Base-by-base conservation (phyloP, 1,140 invertebrate genomes). In the Andrena cerasifolii region DNA sequence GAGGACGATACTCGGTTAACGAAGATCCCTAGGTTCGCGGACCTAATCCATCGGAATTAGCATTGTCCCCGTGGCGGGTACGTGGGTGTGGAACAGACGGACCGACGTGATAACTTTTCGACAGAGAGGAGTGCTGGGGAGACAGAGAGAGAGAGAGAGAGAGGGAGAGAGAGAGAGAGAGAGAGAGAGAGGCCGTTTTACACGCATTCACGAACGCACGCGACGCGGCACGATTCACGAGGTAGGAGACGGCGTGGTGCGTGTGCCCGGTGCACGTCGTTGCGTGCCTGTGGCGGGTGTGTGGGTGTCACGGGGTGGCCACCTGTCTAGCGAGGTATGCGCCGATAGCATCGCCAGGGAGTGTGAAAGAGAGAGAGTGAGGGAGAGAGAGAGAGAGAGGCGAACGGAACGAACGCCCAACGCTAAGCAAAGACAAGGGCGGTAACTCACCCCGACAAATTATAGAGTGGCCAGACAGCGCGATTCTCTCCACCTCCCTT, bases 361-460 rank as follows among this genome's bases (percentile, higher is more conserved):
- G n/a, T n/a, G n/a, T n/a, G n/a, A n/a, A n/a, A n/a, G n/a, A n/a
- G n/a, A n/a, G n/a, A n/a, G n/a, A n/a, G n/a, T n/a, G n/a, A n/a
- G n/a, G n/a, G n/a, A n/a, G n/a, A n/a, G n/a, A n/a, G n/a, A n/a
- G 77, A 71, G 75, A 80, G 77, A 88, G 82, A 89, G 82, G 81
- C 86, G 72, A 86, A 89, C 80, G 83, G 87, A 90, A 90, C 89
- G 89, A 88, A 91, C 88, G 89, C 83, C 87, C 89, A 90, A 71
- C 84, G 86, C 85, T 91, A 89, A 91, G 90, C 88, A 91, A 90
- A 91, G 90, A 91, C 89, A 90, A 90, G 86, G 86, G 88, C 90
- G 90, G 89, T 91, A 91, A 91, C 89, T 91, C 90, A 91, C 88
- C 88, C 87, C 90, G 90, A 92, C 91, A 91, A 92, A 92, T 91